Base-by-base conservation (phyloP, 2,113 vertebrate species). In the Melozone crissalis region DNA sequence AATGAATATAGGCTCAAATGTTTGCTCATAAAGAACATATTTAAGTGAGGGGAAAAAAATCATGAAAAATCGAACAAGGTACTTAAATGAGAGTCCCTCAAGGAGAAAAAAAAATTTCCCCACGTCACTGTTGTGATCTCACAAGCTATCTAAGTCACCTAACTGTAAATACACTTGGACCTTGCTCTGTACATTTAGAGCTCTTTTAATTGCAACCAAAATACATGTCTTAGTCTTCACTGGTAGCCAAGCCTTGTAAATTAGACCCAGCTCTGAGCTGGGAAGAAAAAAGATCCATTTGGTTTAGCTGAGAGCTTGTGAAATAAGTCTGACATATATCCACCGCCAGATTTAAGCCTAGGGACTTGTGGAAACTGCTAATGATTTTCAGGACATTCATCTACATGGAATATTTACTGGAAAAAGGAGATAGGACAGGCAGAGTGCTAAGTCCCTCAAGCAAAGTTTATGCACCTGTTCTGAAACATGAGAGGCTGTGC, bases 381-480 rank as follows among this genome's bases (percentile, higher is more conserved):
- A 93, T 74, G 84, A 77, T 92, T 97, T 96, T 94, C 78, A 84
- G 63, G 73, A 77, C 78, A 66, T 80, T 91, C 62, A 86, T 75
- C 78, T 84, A 85, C 31, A 31, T 39, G 35, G 74, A 78, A 46
- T 89, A 89, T 88, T 94, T 92, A 94, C 47, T 43, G 77, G 77
- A 89, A 74, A 92, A 87, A 77, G 37, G 67, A 93, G 73, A 74
- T 67, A 92, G 67, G 65, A 79, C 91, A 96, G 80, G 12, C 81
- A 87, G 89, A 89, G 76, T 73, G 87, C 83, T 94, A 94, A 96
- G 83, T 89, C 85, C 91, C 55, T 96, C 54, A 57, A 91, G 85
- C 51, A 77, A 94, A 92, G 85, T 90, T 89, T 74, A 87, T 92
- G 90, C 90, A 95, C 92, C 93, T 96, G 86, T 90, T 97, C 91